Evolutionary conservation across 1,140 invertebrate species (phyloP).

Genomic region (Episyrphus balteatus): DNA sequence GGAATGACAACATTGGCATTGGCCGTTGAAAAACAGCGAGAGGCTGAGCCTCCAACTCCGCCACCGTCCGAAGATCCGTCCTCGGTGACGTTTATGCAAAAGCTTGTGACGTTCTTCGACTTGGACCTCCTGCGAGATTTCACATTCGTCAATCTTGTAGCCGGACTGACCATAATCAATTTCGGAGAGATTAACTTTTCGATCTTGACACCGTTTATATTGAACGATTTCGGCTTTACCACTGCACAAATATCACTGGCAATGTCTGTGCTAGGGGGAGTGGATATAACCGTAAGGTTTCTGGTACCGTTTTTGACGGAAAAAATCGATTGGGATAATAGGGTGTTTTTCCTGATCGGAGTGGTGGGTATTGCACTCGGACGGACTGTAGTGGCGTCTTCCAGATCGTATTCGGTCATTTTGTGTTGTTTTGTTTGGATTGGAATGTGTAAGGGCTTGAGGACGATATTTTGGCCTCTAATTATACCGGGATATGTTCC

Average conservation of each 20-base stretch:
- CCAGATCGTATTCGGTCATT: slow-evolving; percentile 35
- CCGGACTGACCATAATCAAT: slow-evolving; percentile 54
- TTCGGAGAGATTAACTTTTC: slow-evolving; percentile 60
- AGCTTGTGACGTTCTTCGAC: slow-evolving; percentile 50
- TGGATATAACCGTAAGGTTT: slow-evolving; percentile 49
- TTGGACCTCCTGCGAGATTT: slow-evolving; percentile 52
- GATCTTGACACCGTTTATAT: slow-evolving; percentile 54
- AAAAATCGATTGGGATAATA: slow-evolving; percentile 51
- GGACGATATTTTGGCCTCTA: slow-evolving; percentile 54
- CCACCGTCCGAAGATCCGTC: neutral
- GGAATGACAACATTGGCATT: slow-evolving; percentile 2
- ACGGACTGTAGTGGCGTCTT: slow-evolving; percentile 44
- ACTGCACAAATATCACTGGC: slow-evolving; percentile 47
- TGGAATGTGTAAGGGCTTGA: slow-evolving; percentile 49
- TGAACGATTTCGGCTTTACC: slow-evolving; percentile 46
- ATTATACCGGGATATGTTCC: slow-evolving; percentile 54
- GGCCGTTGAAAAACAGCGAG: neutral
- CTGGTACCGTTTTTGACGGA: slow-evolving; percentile 50
- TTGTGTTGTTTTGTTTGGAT: slow-evolving; percentile 45
- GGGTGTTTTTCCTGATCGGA: slow-evolving; percentile 54
- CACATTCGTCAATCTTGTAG: slow-evolving; percentile 53
- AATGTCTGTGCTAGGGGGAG: slow-evolving; percentile 47
- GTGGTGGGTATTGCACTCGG: slow-evolving; percentile 50
- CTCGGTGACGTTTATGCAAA: slow-evolving; percentile 32
- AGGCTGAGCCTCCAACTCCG: slow-evolving; percentile 6